phyloP scores from a whole-genome alignment of 2,797 vertebrate genomes.

The Cyprinella venusta region DNA sequence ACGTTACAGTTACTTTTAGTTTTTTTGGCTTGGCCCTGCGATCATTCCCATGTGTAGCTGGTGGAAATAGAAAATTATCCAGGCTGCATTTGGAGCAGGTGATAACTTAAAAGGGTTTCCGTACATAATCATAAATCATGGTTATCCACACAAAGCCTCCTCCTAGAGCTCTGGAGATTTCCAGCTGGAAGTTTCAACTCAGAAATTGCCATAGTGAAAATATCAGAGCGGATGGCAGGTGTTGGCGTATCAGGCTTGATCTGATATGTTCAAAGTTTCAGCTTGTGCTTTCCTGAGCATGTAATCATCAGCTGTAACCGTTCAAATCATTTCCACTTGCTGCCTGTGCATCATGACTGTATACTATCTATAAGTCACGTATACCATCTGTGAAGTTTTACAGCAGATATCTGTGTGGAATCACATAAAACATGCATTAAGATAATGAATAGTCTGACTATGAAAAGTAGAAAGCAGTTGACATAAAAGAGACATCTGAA shows the following conservation, averaged over 20 bases:
- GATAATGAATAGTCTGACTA: neutral
- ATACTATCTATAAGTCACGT: neutral
- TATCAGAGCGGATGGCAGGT: constrained; percentile 25
- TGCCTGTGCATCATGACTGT: neutral
- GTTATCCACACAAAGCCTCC: constrained; percentile 10
- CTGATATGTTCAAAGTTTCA: constrained; percentile 13
- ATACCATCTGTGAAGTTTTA: neutral
- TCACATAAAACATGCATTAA: constrained; percentile 9
- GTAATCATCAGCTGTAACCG: constrained; percentile 8
- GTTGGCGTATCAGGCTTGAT: constrained; percentile 13
- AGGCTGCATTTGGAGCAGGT: constrained; percentile 20
- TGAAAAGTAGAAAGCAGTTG: neutral
- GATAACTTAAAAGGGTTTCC: constrained; percentile 20
- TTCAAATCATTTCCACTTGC: constrained; percentile 7
- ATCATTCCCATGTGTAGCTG: constrained; percentile 14
- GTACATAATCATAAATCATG: constrained; percentile 25
- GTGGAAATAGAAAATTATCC: constrained; percentile 20
- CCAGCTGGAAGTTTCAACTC: constrained; percentile 17
- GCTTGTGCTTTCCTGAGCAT: constrained; percentile 19
- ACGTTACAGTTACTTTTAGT: neutral
- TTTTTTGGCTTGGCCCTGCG: constrained; percentile 8
- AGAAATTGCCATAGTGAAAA: constrained; percentile 6
- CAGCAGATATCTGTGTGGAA: neutral
- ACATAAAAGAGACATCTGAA: neutral
- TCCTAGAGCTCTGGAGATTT: constrained; percentile 9